A percentile compares a stretch with the other conserved stretches of the same genome.
Evolutionary conservation across 2,113 vertebrate species (phyloP).

Genomic region (Coptodon rendalli): DNA sequence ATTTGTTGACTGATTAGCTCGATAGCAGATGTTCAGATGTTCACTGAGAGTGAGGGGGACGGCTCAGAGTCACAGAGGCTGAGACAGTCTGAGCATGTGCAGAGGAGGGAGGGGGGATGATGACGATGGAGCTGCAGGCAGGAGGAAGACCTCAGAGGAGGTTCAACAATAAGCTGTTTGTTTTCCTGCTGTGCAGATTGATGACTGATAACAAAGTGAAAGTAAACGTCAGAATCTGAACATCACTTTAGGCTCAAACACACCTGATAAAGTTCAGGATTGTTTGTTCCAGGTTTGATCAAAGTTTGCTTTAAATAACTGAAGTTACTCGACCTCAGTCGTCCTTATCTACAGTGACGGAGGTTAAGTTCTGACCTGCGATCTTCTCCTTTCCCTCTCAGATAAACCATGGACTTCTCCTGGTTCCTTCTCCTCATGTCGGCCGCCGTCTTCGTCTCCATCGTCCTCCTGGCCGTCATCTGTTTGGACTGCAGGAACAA

Average conservation of each 20-base stretch:
- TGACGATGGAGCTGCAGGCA: not conserved
- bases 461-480: not conserved
- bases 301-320: not conserved
- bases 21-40: not conserved
- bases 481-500: conserved; percentile 41
- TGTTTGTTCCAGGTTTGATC: not conserved
- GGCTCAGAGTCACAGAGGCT: not conserved
- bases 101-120: not conserved
- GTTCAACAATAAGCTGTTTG: accelerated
- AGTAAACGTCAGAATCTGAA: not conserved
- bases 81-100: not conserved
- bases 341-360: not conserved
- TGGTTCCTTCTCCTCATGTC: not conserved
- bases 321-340: not conserved
- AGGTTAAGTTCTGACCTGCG: not conserved
- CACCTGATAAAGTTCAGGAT: not conserved
- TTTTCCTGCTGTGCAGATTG: not conserved
- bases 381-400: not conserved
- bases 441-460: not conserved
- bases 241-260: not conserved
- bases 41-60: not conserved
- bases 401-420: conserved; percentile 16
- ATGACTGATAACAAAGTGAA: not conserved
- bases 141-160: not conserved
- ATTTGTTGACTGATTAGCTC: not conserved